Evolutionary conservation across 2,888 invertebrate species (phyloP), one percentile per base, ranked within the genome.

Genomic region (Oegoconia quadripuncta): DNA sequence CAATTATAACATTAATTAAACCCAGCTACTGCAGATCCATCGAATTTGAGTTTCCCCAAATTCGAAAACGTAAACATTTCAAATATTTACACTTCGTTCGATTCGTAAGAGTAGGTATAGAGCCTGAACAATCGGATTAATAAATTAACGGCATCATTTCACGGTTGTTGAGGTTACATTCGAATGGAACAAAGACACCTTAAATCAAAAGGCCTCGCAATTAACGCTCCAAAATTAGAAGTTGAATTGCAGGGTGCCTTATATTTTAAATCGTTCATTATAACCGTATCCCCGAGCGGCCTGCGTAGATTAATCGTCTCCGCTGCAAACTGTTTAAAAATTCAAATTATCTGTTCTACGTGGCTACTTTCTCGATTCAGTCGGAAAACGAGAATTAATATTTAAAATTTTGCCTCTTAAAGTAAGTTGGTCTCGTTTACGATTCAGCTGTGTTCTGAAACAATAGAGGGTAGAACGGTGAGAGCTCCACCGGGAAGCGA

Each of bases 281-380:
- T 52, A 46, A 39, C 15, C 46, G 44, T 50, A 55, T 52, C 56
- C 58, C 54, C 57, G 39, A 42, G 46, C 30, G 58, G 50, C 37
- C 39, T 39, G 39, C 41, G 42, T 41, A 56, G 68, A 74, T 74
- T 76, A 78, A 79, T 74, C 64, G 66, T 55, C n/a, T n/a, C 51
- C 50, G 64, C 59, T 58, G 58, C 55, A 47, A 64, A 50, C 61
- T 74, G 66, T 71, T 79, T 74, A 75, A 77, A 75, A 73, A 77
- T 79, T 76, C 62, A 76, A 72, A 71, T 72, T 64, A 70, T 72
- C 64, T 63, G 58, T 71, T 65, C 65, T 63, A 64, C 68, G 61
- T 55, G 61, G 64, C 52, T 70, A 63, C 69, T 71, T 67, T 64
- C 46, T 34, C 49, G 60, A 70, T 64, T 59, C 50, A 50, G 55